Conservation (phyloP, 2,888 invertebrate species). For the Laspeyria flexula region DNA sequence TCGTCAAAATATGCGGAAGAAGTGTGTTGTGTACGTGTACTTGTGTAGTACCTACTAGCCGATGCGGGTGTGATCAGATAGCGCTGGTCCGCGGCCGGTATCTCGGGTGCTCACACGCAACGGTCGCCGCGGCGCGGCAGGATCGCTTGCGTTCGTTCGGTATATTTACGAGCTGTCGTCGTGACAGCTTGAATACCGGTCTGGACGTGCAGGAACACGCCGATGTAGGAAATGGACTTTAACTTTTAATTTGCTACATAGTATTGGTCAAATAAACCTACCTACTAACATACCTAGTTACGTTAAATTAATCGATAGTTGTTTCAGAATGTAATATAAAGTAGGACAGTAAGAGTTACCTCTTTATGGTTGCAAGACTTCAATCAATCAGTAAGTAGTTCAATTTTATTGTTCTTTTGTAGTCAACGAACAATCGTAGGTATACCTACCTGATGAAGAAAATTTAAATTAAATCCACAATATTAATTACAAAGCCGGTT, state of each 20-base stretch:
- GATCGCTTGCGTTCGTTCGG: background rate
- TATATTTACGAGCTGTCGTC: constrained; percentile 1
- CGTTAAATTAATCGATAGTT: too few relatives aligned
- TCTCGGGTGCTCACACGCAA: constrained; percentile 10
- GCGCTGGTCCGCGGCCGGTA: constrained; percentile 2
- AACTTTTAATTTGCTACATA: constrained; percentile 3
- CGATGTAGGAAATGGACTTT: background rate
- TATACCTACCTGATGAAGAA: too few relatives aligned
- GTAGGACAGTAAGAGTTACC: too few relatives aligned
- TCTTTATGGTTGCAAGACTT: too few relatives aligned
- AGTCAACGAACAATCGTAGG: too few relatives aligned
- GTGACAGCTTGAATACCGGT: background rate
- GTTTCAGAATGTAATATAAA: too few relatives aligned
- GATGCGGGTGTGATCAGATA: constrained; percentile 2
- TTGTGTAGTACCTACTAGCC: too few relatives aligned
- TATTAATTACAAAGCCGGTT: background rate
- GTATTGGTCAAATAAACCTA: too few relatives aligned
- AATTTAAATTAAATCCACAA: background rate
- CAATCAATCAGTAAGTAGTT: too few relatives aligned
- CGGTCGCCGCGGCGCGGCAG: background rate
- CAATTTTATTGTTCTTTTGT: too few relatives aligned
- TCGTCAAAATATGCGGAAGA: constrained; percentile 2
- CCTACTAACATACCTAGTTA: too few relatives aligned
- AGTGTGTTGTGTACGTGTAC: background rate
- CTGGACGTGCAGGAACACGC: background rate